Conservation (phyloP, 2,888 invertebrate genomes). For the Sinopyrophorus schimmeli region DNA sequence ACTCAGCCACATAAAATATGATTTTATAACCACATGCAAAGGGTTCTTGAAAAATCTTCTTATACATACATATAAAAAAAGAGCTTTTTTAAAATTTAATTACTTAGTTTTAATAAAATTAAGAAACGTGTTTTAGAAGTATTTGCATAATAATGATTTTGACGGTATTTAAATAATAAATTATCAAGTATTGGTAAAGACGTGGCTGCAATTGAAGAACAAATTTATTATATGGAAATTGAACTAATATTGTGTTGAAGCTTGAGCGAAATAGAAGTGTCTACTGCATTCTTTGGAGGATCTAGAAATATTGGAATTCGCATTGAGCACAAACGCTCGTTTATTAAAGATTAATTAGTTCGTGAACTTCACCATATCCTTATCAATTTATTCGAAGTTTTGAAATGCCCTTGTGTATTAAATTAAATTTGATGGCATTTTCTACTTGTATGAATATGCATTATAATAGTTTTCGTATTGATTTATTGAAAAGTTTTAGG, state of each 20-base stretch:
- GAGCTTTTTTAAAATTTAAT: too few relatives aligned
- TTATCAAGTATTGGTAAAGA: conserved; percentile 3
- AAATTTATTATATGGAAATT: conserved; percentile 1
- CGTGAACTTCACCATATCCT: conserved; percentile 3
- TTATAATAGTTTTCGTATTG: background rate
- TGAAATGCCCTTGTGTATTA: conserved; percentile 6
- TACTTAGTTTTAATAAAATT: too few relatives aligned
- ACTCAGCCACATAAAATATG: too few relatives aligned
- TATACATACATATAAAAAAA: too few relatives aligned
- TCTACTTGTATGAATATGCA: too few relatives aligned
- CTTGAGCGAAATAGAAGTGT: conserved; percentile 14
- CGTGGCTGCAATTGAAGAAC: conserved; percentile 7
- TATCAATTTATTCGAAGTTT: conserved; percentile 8
- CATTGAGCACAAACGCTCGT: conserved; percentile 12
- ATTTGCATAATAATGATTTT: too few relatives aligned
- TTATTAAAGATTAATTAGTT: conserved; percentile 22
- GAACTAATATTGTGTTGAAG: too few relatives aligned
- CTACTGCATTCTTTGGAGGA: conserved; percentile 10
- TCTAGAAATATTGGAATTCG: conserved; percentile 4
- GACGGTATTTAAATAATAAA: conserved; percentile 13
- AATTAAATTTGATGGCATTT: background rate
- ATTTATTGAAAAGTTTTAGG: too few relatives aligned
- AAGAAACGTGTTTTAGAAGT: too few relatives aligned
- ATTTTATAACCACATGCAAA: too few relatives aligned
- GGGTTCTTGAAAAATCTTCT: too few relatives aligned